Conservation (phyloP, 2,113 vertebrate species). For the Pygoscelis adeliae region DNA sequence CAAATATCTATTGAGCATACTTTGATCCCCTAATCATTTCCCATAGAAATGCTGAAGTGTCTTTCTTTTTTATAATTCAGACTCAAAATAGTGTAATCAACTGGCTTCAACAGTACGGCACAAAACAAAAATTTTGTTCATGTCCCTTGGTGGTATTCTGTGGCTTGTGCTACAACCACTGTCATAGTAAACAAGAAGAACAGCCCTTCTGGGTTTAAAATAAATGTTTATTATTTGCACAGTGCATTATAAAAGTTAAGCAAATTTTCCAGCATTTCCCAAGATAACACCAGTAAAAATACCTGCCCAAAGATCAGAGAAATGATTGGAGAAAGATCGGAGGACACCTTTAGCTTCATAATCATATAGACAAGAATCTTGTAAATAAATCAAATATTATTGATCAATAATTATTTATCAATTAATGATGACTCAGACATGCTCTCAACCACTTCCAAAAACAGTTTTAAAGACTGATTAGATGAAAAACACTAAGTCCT, state of each 20-base stretch:
- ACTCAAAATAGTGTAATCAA: neutral
- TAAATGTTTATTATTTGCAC: neutral
- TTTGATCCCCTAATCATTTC: neutral
- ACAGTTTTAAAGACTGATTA: neutral
- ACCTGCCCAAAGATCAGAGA: neutral
- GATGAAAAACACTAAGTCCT: neutral
- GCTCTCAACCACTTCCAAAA: neutral
- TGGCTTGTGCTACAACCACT: neutral
- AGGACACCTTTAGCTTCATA: neutral
- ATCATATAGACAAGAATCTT: neutral
- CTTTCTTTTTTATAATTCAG: neutral
- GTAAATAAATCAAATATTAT: neutral
- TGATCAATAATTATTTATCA: neutral
- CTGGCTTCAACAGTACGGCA: neutral
- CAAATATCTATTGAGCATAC: neutral
- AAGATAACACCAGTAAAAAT: neutral
- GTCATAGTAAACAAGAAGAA: neutral
- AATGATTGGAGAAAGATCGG: neutral
- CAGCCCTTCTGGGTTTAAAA: neutral
- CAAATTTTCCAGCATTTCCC: neutral
- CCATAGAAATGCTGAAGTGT: neutral
- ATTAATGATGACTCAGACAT: neutral
- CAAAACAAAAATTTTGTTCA: neutral
- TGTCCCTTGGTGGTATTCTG: neutral
- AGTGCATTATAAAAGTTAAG: neutral